These are phyloP conservation scores for Mythimna pallens DNA, from an alignment of 2,888 invertebrate species.

Conservation along the genomic window DNA sequence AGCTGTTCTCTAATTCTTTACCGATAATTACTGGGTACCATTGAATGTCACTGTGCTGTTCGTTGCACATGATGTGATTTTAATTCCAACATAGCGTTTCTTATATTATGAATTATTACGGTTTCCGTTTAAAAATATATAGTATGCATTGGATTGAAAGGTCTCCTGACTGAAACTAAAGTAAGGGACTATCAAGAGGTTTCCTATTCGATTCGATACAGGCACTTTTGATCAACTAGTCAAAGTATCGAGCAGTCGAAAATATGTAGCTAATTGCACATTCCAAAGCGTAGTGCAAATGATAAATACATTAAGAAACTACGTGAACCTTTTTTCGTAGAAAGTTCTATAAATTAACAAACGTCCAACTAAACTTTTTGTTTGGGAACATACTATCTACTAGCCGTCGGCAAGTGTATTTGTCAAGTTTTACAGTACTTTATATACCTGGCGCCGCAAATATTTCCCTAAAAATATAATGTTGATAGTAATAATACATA, in stretches of 20 bases:
- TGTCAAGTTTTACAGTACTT: neutral
- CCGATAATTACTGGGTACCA: neutral
- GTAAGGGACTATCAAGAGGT: neutral
- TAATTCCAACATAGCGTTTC: neutral
- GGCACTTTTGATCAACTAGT: neutral
- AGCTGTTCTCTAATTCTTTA: neutral
- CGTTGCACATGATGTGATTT: neutral
- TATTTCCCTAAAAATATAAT: neutral
- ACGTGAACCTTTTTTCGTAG: neutral
- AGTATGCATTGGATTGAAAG: neutral
- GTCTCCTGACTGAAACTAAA: neutral
- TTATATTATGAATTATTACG: neutral
- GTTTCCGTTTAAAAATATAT: constrained; percentile 10
- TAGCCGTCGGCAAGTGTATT: neutral
- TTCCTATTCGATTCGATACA: neutral
- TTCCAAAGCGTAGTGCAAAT: neutral
- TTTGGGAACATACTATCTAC: neutral
- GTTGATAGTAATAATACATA: neutral
- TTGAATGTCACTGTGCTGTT: neutral
- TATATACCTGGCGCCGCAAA: too few species aligned
- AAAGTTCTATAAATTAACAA: neutral
- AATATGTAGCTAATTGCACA: neutral
- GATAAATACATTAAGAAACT: neutral
- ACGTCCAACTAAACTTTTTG: neutral
- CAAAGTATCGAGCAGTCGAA: neutral